A percentile compares a stretch with the other conserved stretches of the same genome.
phyloP scores from a whole-genome alignment of 2,113 vertebrate species.

The Cavia porcellus region DNA sequence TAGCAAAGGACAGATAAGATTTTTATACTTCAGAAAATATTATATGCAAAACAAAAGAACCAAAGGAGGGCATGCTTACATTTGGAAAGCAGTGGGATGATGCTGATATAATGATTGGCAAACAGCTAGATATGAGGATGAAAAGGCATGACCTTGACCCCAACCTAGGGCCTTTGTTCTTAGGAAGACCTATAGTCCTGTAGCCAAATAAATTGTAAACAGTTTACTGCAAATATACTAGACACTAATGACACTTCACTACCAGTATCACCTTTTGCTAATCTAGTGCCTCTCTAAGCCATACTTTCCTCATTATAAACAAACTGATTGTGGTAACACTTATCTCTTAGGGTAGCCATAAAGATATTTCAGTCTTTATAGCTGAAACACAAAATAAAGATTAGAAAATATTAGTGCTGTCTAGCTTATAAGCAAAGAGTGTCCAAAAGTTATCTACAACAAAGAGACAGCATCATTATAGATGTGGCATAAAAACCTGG shows the following conservation, averaged over 20 bases:
- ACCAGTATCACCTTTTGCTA: background rate
- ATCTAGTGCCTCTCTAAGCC: background rate
- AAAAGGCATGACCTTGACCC: background rate
- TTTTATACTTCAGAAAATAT: background rate
- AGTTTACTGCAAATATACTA: background rate
- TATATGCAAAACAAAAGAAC: background rate
- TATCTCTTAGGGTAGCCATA: background rate
- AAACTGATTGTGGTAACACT: background rate
- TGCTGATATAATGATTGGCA: background rate
- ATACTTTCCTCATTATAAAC: background rate
- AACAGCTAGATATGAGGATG: background rate
- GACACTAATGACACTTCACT: no score
- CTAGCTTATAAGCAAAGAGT: background rate
- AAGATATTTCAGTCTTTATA: background rate
- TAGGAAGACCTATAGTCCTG: background rate
- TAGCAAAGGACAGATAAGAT: background rate
- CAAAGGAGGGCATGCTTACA: background rate
- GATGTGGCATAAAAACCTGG: background rate
- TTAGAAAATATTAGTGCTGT: background rate
- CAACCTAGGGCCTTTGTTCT: background rate
- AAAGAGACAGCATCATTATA: background rate
- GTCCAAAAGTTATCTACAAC: background rate
- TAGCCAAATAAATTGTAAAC: background rate
- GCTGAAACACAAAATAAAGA: background rate
- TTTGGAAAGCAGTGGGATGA: background rate